Evolutionary conservation across 64 coral and sea anemone species (phyloP).

Genomic region (Actinia equina): DNA sequence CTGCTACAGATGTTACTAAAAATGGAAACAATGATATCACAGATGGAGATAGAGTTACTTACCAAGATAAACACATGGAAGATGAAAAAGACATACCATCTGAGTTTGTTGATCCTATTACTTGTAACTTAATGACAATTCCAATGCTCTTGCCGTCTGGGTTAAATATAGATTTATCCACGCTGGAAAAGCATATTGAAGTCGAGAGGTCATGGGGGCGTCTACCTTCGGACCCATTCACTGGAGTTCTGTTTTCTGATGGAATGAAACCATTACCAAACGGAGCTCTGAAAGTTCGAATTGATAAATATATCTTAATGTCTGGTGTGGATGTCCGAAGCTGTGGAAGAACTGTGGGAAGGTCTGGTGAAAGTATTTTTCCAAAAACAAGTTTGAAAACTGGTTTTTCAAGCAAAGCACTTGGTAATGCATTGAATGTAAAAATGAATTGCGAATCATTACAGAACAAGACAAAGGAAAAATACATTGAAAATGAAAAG

Average conservation of each 20-base stretch:
- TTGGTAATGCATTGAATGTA: not conserved
- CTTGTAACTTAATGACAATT: constrained; percentile 88
- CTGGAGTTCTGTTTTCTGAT: constrained; percentile 79
- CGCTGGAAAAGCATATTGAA: constrained; percentile 84
- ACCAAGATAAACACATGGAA: not conserved
- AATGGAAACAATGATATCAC: not conserved
- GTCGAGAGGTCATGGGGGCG: constrained; percentile 81
- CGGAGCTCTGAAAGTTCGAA: constrained; percentile 82
- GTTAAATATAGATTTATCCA: constrained; percentile 73
- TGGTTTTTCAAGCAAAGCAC: not conserved
- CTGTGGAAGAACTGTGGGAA: constrained; percentile 81
- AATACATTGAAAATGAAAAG: not conserved
- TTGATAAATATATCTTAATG: constrained; percentile 81
- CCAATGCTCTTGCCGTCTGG: constrained; percentile 92
- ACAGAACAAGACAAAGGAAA: not conserved
- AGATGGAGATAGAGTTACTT: not conserved
- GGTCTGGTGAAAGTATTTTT: not conserved
- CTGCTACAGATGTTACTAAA: not conserved
- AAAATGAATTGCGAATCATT: not conserved
- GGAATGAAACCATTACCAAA: constrained; percentile 74
- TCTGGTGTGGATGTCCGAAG: constrained; percentile 44
- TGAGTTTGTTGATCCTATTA: constrained; percentile 98
- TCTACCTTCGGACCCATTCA: constrained; percentile 87
- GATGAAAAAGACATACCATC: constrained; percentile 39
- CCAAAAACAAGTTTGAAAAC: not conserved